These are phyloP conservation scores for Tryphoninae sp. DNA, from an alignment of 2,888 invertebrate species.

Conservation along the genomic window DNA sequence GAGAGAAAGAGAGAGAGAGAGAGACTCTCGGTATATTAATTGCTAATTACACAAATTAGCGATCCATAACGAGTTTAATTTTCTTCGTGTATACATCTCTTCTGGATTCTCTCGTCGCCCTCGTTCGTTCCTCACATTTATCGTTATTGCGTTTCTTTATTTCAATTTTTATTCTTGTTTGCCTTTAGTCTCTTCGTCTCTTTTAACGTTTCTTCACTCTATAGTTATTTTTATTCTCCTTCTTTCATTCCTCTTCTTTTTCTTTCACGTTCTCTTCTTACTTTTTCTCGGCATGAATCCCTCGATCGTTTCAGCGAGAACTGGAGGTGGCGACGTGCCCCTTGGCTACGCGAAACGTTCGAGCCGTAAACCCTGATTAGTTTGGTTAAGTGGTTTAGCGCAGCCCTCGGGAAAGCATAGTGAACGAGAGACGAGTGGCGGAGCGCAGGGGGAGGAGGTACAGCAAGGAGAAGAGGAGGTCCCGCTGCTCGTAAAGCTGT, in stretches of 20 bases:
- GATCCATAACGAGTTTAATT: slow-evolving; percentile 52
- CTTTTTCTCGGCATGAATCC: slow-evolving; percentile 29
- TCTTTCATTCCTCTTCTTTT: neutral
- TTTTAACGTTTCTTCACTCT: slow-evolving; percentile 33
- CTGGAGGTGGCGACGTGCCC: slow-evolving; percentile 54
- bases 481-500: slow-evolving; percentile 59
- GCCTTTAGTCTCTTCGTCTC: slow-evolving; percentile 22
- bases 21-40: slow-evolving; percentile 47
- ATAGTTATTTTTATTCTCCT: slow-evolving; percentile 20
- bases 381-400: slow-evolving; percentile 71
- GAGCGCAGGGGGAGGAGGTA: neutral
- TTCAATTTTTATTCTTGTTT: slow-evolving; percentile 30
- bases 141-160: slow-evolving; percentile 8
- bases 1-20: neutral
- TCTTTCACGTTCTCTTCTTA: slow-evolving; percentile 24
- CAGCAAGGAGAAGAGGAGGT: neutral
- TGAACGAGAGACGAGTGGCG: neutral
- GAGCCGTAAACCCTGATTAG: slow-evolving; percentile 72
- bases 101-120: neutral
- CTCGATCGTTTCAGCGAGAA: slow-evolving; percentile 44
- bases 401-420: slow-evolving; percentile 65
- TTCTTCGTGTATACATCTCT: slow-evolving; percentile 14
- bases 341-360: slow-evolving; percentile 60
- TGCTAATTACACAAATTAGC: slow-evolving; percentile 52
- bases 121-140: slow-evolving; percentile 8